Evolutionary conservation across 2,797 vertebrate species (phyloP), one percentile per base, ranked within the genome.

Genomic region (Alfaro cultratus): DNA sequence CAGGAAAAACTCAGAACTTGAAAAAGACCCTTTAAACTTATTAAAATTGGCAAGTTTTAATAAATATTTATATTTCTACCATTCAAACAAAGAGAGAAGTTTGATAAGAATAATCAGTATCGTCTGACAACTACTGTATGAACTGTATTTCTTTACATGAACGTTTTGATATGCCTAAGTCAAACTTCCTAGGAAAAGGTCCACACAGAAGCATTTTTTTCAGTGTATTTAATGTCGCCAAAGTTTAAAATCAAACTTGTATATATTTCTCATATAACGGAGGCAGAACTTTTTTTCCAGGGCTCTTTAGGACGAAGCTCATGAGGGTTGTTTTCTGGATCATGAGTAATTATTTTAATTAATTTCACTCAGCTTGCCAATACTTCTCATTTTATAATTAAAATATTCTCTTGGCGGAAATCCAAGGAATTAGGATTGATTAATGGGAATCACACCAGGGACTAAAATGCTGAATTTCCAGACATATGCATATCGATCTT

Each of bases 331-430:
- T 45, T 70, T 70, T 43, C 23, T 0, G 5, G 2, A 71, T 46
- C 43, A 29, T 29, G 68, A 71, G 43, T 45, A n/a, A 71, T 71
- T 46, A 71, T 71, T 71, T 71, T 45, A 45, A 71, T 71, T 45
- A 29, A 71, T 71, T 71, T 29, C 26, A 8, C 26, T 46, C 68
- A 46, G 43, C 26, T 29, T 45, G 12, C 41, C 41, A 45, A 71
- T 29, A 71, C 8, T 71, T 71, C 41, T 53, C 26, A 29, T 45
- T 9, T 46, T 45, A 46, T 11, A 10, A 45, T 71, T 71, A 45
- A 45, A 71, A 71, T 45, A 46, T 46, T 71, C 26, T 70, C 16
- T 43, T 71, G 68, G 26, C 3, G 2, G 43, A 46, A 46, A 46
- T 71, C 23, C n/a, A 71, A 29, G 68, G 41, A 71, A 36, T 29